Evolutionary conservation across 2,888 invertebrate species (phyloP).

Genomic region (Drosophila koepferae): DNA sequence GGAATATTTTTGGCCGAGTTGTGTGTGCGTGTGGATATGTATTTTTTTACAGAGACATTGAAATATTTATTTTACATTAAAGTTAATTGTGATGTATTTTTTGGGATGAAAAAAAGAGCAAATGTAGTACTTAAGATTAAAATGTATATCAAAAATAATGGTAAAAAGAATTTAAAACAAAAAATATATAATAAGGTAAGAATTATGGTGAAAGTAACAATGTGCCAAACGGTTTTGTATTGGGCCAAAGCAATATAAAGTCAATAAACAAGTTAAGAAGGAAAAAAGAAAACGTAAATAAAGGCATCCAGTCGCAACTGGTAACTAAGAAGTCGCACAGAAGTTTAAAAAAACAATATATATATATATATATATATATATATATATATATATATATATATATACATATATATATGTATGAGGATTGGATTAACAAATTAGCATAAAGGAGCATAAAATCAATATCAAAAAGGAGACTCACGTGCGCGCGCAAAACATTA

Average conservation of each 20-base stretch:
- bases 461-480: constrained; percentile 80
- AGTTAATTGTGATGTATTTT: constrained; percentile 68
- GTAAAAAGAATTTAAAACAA: constrained; percentile 45
- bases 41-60: constrained; percentile 45
- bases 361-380: background rate
- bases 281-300: constrained; percentile 25
- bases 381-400: constrained; percentile 2
- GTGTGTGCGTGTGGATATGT: background rate
- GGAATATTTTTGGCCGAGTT: constrained; percentile 37
- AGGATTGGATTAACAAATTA: constrained; percentile 62
- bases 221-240: constrained; percentile 17
- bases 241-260: constrained; percentile 1
- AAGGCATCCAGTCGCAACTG: constrained; percentile 37
- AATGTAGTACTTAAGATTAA: constrained; percentile 66
- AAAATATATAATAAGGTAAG: constrained; percentile 15
- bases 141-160: constrained; percentile 44
- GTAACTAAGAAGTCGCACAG: constrained; percentile 59
- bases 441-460: constrained; percentile 66
- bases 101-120: constrained; percentile 38
- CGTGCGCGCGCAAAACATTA: constrained; percentile 82
- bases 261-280: background rate
- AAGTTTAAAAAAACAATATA: constrained; percentile 34
- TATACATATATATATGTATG: constrained; percentile 19
- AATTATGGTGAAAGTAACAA: constrained; percentile 28
- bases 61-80: constrained; percentile 29